Evolutionary conservation across 2,113 vertebrate genomes (phyloP), one percentile per base, ranked within the genome.

Genomic region (Hemiscyllium ocellatum): DNA sequence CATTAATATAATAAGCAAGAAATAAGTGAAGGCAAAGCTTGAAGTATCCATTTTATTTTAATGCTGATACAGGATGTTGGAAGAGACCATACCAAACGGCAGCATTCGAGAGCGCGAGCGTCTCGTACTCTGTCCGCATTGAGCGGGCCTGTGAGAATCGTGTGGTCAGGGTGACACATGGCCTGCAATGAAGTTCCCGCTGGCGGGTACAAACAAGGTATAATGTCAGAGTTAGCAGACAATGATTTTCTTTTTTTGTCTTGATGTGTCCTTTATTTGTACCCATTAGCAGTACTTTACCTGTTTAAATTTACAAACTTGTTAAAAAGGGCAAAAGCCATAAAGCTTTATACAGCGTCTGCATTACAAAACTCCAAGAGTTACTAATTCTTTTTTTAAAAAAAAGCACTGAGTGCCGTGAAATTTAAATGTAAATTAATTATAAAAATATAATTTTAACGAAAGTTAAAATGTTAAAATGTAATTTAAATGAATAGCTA

Each of bases 141-240:
- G 99, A 99, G 99, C 99, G 99, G 99, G 99, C 99, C 98, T 99
- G 99, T 99, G 98, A 99, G 98, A 99, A 99, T 99, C 99, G 98
- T 98, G 99, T 98, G 98, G 99, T 99, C 99, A 99, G 98, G 99
- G 98, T 98, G 98, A 98, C 98, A 99, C 98, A 98, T 98, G 99
- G 99, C 99, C 99, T 99, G 99, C 99, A 99, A 99, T 97, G 99
- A 99, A 99, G 98, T 98, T 98, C 99, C 99, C 99, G 98, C 99
- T 99, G 99, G 99, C 99, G 99, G 99, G 99, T 99, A 99, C 99
- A 99, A 99, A 99, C 99, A 99, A 99, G 99, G 99, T 99, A 99
- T 98, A 98, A 98, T 99, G 98, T 99, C 99, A 99, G 99, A 99
- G 99, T 99, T 99, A 99, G 99, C 98, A 99, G 98, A 98, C 98